phyloP scores from a whole-genome alignment of 2,888 invertebrate genomes.

The Ethmia dodecea region DNA sequence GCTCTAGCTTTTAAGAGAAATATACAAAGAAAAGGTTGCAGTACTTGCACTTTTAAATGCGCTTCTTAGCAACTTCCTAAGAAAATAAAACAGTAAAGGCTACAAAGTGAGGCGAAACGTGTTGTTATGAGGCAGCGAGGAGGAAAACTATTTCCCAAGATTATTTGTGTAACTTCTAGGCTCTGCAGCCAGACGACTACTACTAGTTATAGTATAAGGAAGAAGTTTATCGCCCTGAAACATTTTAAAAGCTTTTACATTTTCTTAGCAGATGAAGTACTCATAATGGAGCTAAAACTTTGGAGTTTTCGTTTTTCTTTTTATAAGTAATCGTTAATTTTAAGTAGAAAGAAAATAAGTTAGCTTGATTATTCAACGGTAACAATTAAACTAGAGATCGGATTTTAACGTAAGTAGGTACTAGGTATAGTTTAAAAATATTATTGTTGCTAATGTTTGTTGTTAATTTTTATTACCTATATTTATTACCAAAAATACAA shows the following conservation, averaged over 20 bases:
- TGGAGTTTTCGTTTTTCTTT: too few species aligned
- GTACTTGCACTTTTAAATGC: background rate
- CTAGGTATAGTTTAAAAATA: too few species aligned
- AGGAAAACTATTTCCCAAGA: constrained; percentile 44
- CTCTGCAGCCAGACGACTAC: constrained; percentile 23
- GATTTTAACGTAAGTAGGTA: too few species aligned
- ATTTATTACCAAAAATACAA: too few species aligned
- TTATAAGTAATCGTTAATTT: too few species aligned
- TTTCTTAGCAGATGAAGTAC: constrained; percentile 29
- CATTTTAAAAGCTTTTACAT: constrained; percentile 46
- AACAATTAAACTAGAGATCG: too few species aligned
- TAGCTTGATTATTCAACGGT: too few species aligned
- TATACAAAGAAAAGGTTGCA: too few species aligned
- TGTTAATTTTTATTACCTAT: too few species aligned
- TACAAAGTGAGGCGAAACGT: constrained; percentile 35
- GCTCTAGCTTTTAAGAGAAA: too few species aligned
- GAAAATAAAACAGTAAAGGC: constrained; percentile 8
- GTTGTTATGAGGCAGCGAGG: constrained; percentile 41
- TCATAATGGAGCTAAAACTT: constrained; percentile 20
- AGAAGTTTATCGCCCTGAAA: constrained; percentile 42
- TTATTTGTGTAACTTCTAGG: constrained; percentile 50
- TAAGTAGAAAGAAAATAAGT: too few species aligned
- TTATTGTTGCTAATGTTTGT: too few species aligned
- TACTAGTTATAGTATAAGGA: constrained; percentile 44
- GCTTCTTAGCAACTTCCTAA: constrained; percentile 3